These are phyloP conservation scores for Bombus waltoni DNA, from an alignment of 1,140 invertebrate species.

Conservation along the genomic window DNA sequence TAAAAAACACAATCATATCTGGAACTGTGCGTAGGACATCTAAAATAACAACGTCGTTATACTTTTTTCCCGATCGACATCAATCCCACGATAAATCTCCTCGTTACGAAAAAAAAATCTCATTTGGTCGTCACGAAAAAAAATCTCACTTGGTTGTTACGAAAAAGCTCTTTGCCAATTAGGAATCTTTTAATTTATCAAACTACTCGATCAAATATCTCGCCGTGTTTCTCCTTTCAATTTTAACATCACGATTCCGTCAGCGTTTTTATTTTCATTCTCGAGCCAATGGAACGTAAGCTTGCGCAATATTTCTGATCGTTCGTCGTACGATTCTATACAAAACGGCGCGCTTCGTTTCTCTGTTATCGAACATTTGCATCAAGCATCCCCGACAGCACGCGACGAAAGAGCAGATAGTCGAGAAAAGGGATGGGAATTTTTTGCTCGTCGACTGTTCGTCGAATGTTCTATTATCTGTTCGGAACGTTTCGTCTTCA, in stretches of 20 bases:
- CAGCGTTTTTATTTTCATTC: background rate
- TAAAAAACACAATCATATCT: constrained; percentile 20
- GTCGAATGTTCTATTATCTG: background rate
- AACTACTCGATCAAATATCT: background rate
- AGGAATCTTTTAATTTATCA: background rate
- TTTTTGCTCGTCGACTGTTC: background rate
- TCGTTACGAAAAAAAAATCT: background rate
- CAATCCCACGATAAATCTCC: background rate
- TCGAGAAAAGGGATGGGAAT: background rate
- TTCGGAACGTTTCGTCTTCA: background rate
- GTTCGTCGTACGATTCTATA: background rate
- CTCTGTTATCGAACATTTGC: background rate
- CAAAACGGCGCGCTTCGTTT: background rate
- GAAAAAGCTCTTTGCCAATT: background rate
- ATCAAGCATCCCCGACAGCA: background rate
- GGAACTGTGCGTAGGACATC: background rate
- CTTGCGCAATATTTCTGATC: background rate
- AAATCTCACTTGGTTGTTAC: background rate
- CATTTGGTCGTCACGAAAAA: too few species aligned
- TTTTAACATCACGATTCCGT: background rate
- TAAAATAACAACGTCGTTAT: background rate
- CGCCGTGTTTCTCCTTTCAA: too few species aligned
- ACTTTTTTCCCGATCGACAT: background rate
- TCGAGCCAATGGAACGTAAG: background rate
- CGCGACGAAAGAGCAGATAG: background rate